phyloP scores from a whole-genome alignment of 2,113 vertebrate genomes.

The Xyrauchen texanus region DNA sequence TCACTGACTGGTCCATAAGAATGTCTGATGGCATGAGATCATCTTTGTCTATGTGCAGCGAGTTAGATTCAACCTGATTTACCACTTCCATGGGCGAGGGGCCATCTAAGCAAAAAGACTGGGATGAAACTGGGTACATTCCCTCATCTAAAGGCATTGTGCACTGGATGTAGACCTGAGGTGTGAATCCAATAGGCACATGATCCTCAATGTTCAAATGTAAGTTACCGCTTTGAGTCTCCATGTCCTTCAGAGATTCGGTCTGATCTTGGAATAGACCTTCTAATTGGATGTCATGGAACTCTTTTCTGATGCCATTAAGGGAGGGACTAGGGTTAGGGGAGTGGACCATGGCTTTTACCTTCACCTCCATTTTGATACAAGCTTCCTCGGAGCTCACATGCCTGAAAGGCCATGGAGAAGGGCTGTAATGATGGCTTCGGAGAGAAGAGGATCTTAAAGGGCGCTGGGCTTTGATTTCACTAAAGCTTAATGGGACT shows the following conservation, averaged over 20 bases:
- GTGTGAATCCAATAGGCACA: constrained; percentile 94
- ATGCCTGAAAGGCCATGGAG: constrained; percentile 92
- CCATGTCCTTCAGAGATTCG: constrained; percentile 80
- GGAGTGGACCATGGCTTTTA: constrained; percentile 95
- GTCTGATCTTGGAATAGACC: constrained; percentile 83
- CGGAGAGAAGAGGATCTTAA: constrained; percentile 90
- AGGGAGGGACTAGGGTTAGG: constrained; percentile 87
- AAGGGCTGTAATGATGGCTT: constrained; percentile 95
- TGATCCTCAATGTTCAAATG: constrained; percentile 91
- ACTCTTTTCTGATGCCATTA: constrained; percentile 91
- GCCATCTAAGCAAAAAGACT: constrained; percentile 86
- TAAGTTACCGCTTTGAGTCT: constrained; percentile 84
- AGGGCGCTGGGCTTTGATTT: constrained; percentile 88
- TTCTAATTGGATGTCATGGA: constrained; percentile 88
- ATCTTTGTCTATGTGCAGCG: constrained; percentile 81
- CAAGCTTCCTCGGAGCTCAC: constrained; percentile 92
- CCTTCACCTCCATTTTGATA: constrained; percentile 95
- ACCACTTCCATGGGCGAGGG: constrained; percentile 94
- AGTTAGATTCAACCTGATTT: constrained; percentile 75
- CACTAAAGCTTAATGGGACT: constrained; percentile 90
- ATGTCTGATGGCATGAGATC: constrained; percentile 85
- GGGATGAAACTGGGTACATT: constrained; percentile 92
- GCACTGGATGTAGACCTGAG: constrained; percentile 99
- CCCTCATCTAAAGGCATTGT: constrained; percentile 99
- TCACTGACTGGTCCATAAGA: constrained; percentile 87